phyloP scores from a whole-genome alignment of 2,888 invertebrate genomes.

The Synergus japonicus region DNA sequence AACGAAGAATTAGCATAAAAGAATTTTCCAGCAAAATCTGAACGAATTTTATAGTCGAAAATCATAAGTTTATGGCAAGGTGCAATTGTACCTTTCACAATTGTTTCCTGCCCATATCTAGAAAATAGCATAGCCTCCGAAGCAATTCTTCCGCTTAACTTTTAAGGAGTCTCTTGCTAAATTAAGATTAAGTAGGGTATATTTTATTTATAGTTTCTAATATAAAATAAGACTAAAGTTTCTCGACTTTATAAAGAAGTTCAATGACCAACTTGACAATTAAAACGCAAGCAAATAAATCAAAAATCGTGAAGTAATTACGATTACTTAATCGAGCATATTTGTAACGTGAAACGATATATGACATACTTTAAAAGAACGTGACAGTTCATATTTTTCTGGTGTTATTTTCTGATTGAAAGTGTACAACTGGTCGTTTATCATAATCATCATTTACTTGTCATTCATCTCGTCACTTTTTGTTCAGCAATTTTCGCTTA shows the following conservation, averaged over 20 bases:
- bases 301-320: background rate
- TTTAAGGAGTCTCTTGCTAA: background rate
- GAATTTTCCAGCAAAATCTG: background rate
- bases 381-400: background rate
- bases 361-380: background rate
- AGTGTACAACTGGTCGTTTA: slow-evolving; percentile 3
- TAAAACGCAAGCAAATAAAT: background rate
- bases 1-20: background rate
- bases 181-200: background rate
- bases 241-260: background rate
- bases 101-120: background rate
- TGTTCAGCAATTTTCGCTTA: background rate
- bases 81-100: slow-evolving; percentile 2
- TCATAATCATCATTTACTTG: slow-evolving; percentile 9
- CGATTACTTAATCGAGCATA: slow-evolving; percentile 4
- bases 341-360: background rate
- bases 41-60: slow-evolving; percentile 16
- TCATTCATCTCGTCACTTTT: background rate
- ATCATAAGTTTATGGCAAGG: background rate
- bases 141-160: slow-evolving; percentile 5
- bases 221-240: background rate
- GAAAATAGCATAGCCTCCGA: background rate
- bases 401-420: slow-evolving; percentile 1
- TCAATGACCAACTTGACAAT: background rate
- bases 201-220: background rate